Percentiles rank a stretch among this genome's conserved stretches.
phyloP scores from a whole-genome alignment of 2,113 vertebrate species.

The Pantherophis guttatus region DNA sequence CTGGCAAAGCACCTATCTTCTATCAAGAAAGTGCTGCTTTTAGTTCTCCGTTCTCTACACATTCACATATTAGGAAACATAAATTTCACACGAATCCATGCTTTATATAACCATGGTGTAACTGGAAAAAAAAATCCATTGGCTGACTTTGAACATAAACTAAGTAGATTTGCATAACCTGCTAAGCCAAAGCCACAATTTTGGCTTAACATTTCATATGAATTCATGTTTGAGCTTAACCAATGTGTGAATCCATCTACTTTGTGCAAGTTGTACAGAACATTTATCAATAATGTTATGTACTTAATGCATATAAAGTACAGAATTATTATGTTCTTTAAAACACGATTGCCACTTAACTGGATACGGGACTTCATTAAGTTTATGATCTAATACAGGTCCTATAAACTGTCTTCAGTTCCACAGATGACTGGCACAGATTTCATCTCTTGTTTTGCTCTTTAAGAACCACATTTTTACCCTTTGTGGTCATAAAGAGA shows the following conservation, averaged over 20 bases:
- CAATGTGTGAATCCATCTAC: not conserved
- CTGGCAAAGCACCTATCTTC: not conserved
- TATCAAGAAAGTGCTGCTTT: not conserved
- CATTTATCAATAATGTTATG: not conserved
- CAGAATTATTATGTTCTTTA: not conserved
- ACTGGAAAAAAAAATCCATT: not conserved
- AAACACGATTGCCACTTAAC: not conserved
- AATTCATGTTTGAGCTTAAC: not conserved
- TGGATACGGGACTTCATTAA: not conserved
- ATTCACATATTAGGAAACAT: not conserved
- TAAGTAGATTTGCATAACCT: not conserved
- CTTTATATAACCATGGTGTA: not conserved
- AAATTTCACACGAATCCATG: not conserved
- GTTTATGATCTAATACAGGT: not conserved
- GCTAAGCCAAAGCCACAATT: not conserved
- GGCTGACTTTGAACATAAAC: not conserved
- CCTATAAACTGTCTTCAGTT: not conserved
- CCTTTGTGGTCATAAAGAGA: not conserved
- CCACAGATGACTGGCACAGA: not conserved
- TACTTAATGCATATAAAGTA: not conserved
- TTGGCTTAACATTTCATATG: not conserved
- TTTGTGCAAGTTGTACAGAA: not conserved
- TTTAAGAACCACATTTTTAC: not conserved
- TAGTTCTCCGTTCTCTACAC: not conserved
- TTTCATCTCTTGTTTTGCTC: not conserved